Conservation (phyloP, 2,888 invertebrate genomes). For the Buathra laborator region DNA sequence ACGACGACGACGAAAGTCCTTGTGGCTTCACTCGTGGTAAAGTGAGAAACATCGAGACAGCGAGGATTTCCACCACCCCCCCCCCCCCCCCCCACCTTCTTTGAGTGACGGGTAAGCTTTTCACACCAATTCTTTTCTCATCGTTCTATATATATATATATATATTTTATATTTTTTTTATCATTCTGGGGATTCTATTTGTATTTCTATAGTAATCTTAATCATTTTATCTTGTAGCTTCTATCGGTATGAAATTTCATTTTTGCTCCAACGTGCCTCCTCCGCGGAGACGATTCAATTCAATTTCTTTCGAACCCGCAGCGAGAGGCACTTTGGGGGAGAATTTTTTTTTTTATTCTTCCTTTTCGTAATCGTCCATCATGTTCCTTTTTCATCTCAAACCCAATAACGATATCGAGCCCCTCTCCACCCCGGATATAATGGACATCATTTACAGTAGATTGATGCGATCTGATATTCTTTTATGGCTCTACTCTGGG, state of each 20-base stretch:
- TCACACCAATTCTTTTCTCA: not conserved
- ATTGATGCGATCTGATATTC: conserved; percentile 69
- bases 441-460: conserved; percentile 66
- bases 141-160: not conserved
- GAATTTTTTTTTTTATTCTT: conserved; percentile 2
- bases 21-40: conserved; percentile 1
- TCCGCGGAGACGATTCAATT: not conserved
- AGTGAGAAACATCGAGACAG: conserved; percentile 8
- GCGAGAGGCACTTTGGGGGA: not conserved
- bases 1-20: conserved; percentile 32
- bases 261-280: not conserved
- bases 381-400: conserved; percentile 10
- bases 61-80: not conserved
- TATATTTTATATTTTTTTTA: not conserved
- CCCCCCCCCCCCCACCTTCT: not conserved
- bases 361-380: conserved; percentile 60
- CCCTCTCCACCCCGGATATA: conserved; percentile 43
- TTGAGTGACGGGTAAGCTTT: conserved; percentile 20
- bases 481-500: conserved; percentile 60
- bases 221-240: not conserved
- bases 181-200: not conserved
- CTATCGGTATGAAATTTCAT: no score
- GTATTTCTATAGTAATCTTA: not conserved
- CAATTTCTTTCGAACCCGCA: not conserved
- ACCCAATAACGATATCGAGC: conserved; percentile 29